Conservation (phyloP, 2,113 vertebrate species). For the Ameiurus melas region DNA sequence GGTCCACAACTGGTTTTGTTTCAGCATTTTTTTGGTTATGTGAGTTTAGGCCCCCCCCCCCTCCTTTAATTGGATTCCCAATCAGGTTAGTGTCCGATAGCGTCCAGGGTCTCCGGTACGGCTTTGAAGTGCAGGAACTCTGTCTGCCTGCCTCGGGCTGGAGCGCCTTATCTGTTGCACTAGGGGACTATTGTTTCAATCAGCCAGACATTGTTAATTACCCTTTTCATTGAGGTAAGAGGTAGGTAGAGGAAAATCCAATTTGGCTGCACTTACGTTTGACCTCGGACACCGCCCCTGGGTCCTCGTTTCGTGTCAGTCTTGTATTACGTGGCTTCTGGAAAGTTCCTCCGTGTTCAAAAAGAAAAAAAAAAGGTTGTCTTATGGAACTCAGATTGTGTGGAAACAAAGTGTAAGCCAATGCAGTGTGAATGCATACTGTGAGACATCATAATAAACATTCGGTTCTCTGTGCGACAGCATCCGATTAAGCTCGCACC, state of each 20-base stretch:
- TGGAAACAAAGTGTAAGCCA: constrained; percentile 7
- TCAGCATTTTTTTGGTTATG: constrained; percentile 59
- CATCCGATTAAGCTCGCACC: constrained; percentile 1
- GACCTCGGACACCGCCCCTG: constrained; percentile 43
- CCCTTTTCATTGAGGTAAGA: constrained; percentile 66
- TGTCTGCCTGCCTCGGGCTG: constrained; percentile 53
- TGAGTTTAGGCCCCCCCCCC: constrained; percentile 47
- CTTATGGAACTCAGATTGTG: constrained; percentile 16
- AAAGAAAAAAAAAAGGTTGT: constrained; percentile 15
- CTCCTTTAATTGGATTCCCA: constrained; percentile 59
- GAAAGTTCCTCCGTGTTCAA: constrained; percentile 18
- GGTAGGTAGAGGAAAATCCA: constrained; percentile 68
- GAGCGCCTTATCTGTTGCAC: constrained; percentile 60
- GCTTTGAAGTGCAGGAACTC: constrained; percentile 73
- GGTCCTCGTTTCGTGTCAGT: not conserved
- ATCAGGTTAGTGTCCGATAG: constrained; percentile 69
- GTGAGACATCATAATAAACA: constrained; percentile 43
- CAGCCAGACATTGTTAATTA: constrained; percentile 75
- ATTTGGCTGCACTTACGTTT: constrained; percentile 61
- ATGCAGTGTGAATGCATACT: constrained; percentile 14
- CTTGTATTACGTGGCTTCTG: constrained; percentile 45
- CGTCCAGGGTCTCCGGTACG: constrained; percentile 40
- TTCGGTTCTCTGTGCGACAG: constrained; percentile 6
- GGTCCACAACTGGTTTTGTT: constrained; percentile 73
- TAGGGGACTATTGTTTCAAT: constrained; percentile 52